Evolutionary conservation across 2,113 vertebrate species (phyloP).

Genomic region (Orycteropus afer): DNA sequence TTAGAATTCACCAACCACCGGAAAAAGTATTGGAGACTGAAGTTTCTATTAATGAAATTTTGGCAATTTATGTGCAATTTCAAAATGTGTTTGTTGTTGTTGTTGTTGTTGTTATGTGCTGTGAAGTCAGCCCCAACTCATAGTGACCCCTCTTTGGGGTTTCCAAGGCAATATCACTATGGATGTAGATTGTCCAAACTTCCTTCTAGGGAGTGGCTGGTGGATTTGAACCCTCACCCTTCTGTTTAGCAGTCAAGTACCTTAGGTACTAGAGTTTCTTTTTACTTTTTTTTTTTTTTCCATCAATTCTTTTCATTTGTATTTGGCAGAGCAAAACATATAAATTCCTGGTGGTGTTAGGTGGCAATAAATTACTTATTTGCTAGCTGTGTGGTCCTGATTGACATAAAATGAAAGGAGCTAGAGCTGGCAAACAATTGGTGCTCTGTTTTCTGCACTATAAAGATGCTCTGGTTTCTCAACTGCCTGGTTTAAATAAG

Average conservation of each 20-base stretch:
- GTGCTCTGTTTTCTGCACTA: neutral
- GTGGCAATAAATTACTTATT: neutral
- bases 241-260: no score
- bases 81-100: neutral
- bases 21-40: neutral
- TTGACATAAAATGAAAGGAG: neutral
- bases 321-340: neutral
- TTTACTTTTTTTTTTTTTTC: neutral
- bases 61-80: neutral
- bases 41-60: neutral
- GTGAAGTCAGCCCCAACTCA: no score
- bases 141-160: no score
- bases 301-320: neutral
- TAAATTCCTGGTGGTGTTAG: neutral
- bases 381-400: neutral
- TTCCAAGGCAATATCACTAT: no score
- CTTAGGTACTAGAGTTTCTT: no score
- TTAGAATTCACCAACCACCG: neutral
- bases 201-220: no score
- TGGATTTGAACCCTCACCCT: no score
- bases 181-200: no score
- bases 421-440: neutral
- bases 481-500: neutral
- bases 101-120: no score
- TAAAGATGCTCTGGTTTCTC: neutral